Evolutionary conservation across 2,113 vertebrate genomes (phyloP).

Genomic region (Microtus montanus): DNA sequence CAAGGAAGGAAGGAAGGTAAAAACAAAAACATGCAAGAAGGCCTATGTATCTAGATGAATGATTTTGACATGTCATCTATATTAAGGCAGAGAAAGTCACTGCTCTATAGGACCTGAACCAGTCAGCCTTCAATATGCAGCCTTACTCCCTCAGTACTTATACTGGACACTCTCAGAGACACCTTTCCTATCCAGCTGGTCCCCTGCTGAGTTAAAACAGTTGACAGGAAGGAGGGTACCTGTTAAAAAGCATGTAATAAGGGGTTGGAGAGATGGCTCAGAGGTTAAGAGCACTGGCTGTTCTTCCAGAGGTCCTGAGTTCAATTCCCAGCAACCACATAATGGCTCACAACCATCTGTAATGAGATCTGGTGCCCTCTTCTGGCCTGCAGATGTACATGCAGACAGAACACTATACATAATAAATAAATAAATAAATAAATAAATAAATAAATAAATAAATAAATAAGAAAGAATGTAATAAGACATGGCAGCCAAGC

Average conservation of each 20-base stretch:
- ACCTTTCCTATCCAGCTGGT: not conserved
- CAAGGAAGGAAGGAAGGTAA: too few relatives aligned
- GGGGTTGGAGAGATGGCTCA: not conserved
- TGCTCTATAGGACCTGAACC: not conserved
- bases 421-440: too few relatives aligned
- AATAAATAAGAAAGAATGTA: not conserved
- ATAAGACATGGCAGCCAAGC: not conserved
- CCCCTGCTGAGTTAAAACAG: not conserved
- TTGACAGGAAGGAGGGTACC: not conserved
- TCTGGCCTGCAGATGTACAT: too few relatives aligned
- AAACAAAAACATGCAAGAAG: not conserved
- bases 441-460: too few relatives aligned
- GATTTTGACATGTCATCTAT: not conserved
- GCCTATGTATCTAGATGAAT: not conserved
- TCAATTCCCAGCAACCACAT: too few relatives aligned
- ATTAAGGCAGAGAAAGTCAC: not conserved
- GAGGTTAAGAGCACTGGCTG: too few relatives aligned
- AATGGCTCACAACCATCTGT: too few relatives aligned
- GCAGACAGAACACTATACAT: too few relatives aligned
- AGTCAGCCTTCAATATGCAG: not conserved
- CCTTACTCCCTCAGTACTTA: not conserved
- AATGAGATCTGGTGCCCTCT: too few relatives aligned
- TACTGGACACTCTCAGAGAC: not conserved
- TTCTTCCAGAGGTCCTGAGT: too few relatives aligned
- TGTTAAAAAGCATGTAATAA: not conserved